Conservation (phyloP, 2,113 vertebrate genomes). For the Daubentonia madagascariensis region DNA sequence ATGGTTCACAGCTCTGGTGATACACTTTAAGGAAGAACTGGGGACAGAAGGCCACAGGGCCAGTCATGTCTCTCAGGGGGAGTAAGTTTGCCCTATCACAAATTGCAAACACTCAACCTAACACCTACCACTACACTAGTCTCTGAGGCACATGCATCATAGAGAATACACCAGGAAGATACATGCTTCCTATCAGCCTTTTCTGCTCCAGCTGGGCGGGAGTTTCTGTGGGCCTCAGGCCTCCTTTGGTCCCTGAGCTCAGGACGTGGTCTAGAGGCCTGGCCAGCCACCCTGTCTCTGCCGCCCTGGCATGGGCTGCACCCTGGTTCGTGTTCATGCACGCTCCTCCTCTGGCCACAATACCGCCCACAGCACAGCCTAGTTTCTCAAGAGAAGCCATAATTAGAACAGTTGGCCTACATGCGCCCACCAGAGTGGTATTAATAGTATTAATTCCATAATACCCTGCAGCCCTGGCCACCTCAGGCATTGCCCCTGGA, state of each 20-base stretch:
- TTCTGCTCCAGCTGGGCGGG: background rate
- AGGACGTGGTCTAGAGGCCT: background rate
- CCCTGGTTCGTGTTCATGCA: background rate
- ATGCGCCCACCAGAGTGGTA: no score
- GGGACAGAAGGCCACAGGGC: background rate
- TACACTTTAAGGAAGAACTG: background rate
- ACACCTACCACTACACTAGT: fast-evolving
- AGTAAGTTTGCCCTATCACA: background rate
- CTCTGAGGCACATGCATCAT: background rate
- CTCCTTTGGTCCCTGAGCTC: background rate
- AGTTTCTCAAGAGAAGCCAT: background rate
- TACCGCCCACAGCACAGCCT: background rate
- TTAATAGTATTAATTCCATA: background rate
- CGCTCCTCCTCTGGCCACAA: background rate
- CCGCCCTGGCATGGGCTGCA: background rate
- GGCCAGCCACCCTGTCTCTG: background rate
- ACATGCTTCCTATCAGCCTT: background rate
- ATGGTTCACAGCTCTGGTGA: background rate
- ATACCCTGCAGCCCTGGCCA: background rate
- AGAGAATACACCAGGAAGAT: background rate
- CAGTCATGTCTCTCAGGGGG: background rate
- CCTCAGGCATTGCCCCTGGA: no score
- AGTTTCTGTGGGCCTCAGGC: background rate
- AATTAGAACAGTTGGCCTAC: background rate
- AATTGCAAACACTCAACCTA: background rate